These are phyloP conservation scores for Meteorus sp. DNA, from an alignment of 1,140 invertebrate genomes.

Conservation along the genomic window DNA sequence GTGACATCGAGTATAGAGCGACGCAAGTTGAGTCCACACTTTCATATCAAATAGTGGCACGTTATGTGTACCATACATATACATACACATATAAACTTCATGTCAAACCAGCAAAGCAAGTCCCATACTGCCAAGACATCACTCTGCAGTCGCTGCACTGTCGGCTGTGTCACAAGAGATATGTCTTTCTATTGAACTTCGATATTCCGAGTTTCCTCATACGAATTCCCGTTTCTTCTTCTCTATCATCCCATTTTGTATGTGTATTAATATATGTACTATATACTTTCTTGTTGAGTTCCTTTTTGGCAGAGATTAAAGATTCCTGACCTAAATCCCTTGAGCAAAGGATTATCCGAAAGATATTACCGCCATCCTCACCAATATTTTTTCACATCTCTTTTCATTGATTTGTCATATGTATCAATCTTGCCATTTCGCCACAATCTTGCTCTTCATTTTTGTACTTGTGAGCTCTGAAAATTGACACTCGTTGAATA, in stretches of 20 bases:
- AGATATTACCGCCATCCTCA: constrained; percentile 41
- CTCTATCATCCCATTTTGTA: neutral
- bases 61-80: too few relatives aligned
- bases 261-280: too few relatives aligned
- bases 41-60: too few relatives aligned
- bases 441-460: too few relatives aligned
- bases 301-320: constrained; percentile 37
- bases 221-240: constrained; percentile 3
- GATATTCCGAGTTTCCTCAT: neutral
- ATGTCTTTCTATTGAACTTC: neutral
- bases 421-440: too few relatives aligned
- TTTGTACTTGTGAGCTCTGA: too few relatives aligned
- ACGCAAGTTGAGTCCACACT: neutral
- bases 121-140: neutral
- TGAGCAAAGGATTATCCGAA: constrained; percentile 42
- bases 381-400: constrained; percentile 25
- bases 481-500: too few relatives aligned
- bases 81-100: neutral
- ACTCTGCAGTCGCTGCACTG: neutral
- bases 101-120: constrained; percentile 5
- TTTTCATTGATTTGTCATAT: neutral
- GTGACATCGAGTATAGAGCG: neutral
- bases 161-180: neutral
- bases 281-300: constrained; percentile 12
- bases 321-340: constrained; percentile 43